Base-by-base conservation (phyloP, 35 echinoderm and acorn worm genomes). In the Stichopus chloronotus region DNA sequence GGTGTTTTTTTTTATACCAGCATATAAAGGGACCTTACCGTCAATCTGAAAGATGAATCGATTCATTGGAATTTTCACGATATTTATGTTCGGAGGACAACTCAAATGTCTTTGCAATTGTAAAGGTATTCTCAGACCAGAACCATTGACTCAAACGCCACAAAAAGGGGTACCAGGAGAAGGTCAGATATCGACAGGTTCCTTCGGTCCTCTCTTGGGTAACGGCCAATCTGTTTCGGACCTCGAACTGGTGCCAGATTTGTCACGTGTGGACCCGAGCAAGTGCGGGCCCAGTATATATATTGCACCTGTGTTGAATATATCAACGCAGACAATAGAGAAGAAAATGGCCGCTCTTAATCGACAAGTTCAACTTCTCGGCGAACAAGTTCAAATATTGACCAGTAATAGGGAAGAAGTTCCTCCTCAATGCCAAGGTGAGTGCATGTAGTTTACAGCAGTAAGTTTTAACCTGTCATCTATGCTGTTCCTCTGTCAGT, bases 241-340 rank as follows among this genome's bases (percentile, higher is more conserved):
- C 7, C 22, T 56, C n/a, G 55, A 23, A 17, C 9, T 57, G 10
- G 17, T 23, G 6, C 82, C 82, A 7, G 54, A 59, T 5, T 21
- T 85, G 57, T 22, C 17, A 11, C 52, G 6, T 11, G 17, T 9
- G 7, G 82, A 85, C 16, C 57, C 82, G 22, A 58, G 57, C 57
- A 59, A 53, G 60, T 89, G 87, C 14, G 87, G 71, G 25, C 87
- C 87, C 6, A 89, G 60, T 71, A 71, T 89, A 4, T 89, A 89
- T 43, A 65, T 89, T 22, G 87, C 87, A 52, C 87, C 87, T 2
- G 87, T 89, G 30, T 23, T 89, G 21, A 89, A 89, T 9, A 53
- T 89, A 12, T 89, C 87, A 9, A 89, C 87, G 21, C 87, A 89
- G 60, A 59, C 57, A 17, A 71, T 89, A 23, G 87, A 89, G 6